These are phyloP conservation scores for Nycticorax nycticorax DNA, from an alignment of 2,113 vertebrate genomes.

Conservation along the genomic window DNA sequence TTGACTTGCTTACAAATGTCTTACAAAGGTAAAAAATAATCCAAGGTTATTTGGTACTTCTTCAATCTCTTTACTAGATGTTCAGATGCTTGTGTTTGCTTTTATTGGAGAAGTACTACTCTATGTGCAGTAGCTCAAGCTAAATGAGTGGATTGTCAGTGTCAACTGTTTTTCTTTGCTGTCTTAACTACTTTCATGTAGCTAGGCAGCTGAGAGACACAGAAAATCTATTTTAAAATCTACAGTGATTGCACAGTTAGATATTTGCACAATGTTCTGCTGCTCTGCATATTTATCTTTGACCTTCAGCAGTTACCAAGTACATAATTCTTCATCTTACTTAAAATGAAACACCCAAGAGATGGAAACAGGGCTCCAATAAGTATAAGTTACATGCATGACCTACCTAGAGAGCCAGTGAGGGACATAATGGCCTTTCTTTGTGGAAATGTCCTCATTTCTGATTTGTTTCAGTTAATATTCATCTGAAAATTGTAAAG, in stretches of 20 bases:
- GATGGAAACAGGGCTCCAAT: neutral
- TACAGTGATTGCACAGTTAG: neutral
- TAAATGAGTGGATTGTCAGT: neutral
- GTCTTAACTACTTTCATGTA: slow-evolving; percentile 13
- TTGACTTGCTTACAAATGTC: neutral
- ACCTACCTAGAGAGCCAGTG: neutral
- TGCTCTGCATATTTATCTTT: slow-evolving; percentile 28
- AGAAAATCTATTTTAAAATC: slow-evolving; percentile 28
- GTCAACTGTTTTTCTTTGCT: slow-evolving; percentile 32
- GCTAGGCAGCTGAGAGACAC: neutral
- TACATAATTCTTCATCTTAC: neutral
- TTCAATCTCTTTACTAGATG: neutral
- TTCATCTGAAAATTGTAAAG: neutral
- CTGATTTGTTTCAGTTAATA: neutral
- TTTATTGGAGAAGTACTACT: slow-evolving; percentile 4
- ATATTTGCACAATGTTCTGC: slow-evolving; percentile 29
- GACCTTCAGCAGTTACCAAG: neutral
- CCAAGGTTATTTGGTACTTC: neutral
- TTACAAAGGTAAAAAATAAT: neutral
- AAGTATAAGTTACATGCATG: neutral
- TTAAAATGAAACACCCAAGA: slow-evolving; percentile 1
- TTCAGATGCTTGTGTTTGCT: neutral
- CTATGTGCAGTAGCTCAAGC: neutral
- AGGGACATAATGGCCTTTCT: neutral
- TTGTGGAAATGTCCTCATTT: neutral